A percentile compares a stretch with the other conserved stretches of the same genome.
Conservation (phyloP, 1,140 invertebrate genomes). For the Meteorus sp. region DNA sequence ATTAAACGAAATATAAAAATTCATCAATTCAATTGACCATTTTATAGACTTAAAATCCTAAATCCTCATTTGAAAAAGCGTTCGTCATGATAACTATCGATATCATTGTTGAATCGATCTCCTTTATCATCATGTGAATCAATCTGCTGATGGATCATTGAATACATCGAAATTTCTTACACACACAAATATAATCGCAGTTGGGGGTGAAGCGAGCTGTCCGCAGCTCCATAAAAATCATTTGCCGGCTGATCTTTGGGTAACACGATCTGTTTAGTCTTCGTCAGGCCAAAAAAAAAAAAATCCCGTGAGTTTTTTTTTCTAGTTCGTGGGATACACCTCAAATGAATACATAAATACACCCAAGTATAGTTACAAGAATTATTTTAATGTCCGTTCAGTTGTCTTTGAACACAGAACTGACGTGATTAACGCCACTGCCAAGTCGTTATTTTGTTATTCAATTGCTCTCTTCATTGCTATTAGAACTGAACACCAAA, state of each 20-base stretch:
- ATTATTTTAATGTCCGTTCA: no score
- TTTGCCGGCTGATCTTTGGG: conserved; percentile 41
- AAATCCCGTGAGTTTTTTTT: no score
- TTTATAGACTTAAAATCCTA: no score
- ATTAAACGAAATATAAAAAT: no score
- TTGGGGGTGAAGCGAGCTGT: no score
- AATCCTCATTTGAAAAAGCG: not conserved
- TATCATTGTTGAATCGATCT: not conserved
- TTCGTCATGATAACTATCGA: not conserved
- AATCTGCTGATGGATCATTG: not conserved
- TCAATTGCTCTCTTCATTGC: conserved; percentile 32
- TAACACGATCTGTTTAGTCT: conserved; percentile 50
- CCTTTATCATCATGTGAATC: not conserved
- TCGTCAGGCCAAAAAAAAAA: conserved; percentile 17
- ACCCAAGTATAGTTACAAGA: no score
- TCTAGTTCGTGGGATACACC: conserved; percentile 12
- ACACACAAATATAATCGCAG: no score
- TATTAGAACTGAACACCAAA: conserved; percentile 23
- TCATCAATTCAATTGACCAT: no score
- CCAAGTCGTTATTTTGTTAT: conserved; percentile 26
- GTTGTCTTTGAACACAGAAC: conserved; percentile 19
- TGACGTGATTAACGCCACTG: conserved; percentile 17
- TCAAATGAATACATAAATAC: no score
- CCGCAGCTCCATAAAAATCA: conserved; percentile 38
- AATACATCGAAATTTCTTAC: conserved; percentile 14